These are phyloP conservation scores for Homarus gammarus DNA, from an alignment of 2,888 invertebrate genomes.

Conservation along the genomic window DNA sequence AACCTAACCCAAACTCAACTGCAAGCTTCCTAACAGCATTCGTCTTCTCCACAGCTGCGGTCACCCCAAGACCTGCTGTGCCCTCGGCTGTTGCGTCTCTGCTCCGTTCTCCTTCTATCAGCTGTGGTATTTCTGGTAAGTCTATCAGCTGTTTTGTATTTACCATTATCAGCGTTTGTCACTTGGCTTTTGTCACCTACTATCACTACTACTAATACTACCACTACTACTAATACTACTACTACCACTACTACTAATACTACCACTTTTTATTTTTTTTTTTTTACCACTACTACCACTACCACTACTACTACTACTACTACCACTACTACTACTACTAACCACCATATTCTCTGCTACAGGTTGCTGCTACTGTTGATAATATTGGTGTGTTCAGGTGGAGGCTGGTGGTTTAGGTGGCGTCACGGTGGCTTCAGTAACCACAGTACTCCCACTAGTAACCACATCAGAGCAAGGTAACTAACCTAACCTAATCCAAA, in stretches of 20 bases:
- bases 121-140: slow-evolving; percentile 83
- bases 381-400: slow-evolving; percentile 82
- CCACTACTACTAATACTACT: neutral
- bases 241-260: neutral
- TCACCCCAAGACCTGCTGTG: slow-evolving; percentile 82
- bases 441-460: neutral
- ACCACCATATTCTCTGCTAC: neutral
- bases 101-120: slow-evolving; percentile 82
- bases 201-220: neutral
- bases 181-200: no score
- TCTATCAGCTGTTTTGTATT: slow-evolving; percentile 30
- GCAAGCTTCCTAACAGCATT: no score
- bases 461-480: no score
- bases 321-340: no score
- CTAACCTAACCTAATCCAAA: no score
- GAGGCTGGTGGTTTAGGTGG: slow-evolving; percentile 82
- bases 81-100: slow-evolving; percentile 82
- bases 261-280: no score
- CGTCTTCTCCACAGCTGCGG: slow-evolving; percentile 80
- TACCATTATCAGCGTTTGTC: neutral
- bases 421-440: slow-evolving; percentile 77
- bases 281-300: neutral
- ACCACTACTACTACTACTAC: neutral
- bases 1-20: no score
- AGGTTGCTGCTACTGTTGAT: slow-evolving; percentile 82